Conservation (phyloP, 23 tunicate genomes). For the Corella eumyota region DNA sequence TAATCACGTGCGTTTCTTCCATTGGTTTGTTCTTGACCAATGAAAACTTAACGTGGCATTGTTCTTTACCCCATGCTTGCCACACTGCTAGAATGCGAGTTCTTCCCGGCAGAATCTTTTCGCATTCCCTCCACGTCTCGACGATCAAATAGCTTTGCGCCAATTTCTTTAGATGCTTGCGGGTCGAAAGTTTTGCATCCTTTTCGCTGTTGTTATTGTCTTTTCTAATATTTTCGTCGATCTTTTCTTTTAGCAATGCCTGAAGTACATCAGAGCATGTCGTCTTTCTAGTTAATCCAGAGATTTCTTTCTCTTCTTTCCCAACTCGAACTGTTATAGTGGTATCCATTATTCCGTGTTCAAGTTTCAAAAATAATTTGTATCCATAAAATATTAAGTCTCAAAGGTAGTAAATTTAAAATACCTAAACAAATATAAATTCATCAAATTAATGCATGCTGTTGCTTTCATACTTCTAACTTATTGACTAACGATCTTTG, state of each 20-base stretch:
- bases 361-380: too few species aligned
- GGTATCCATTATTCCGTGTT: too few species aligned
- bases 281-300: slow-evolving; percentile 73
- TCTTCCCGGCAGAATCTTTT: slow-evolving; percentile 72
- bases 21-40: slow-evolving; percentile 45
- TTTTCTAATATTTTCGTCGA: slow-evolving; percentile 7
- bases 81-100: slow-evolving; percentile 79
- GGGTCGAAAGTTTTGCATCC: slow-evolving; percentile 10
- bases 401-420: too few species aligned
- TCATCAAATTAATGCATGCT: too few species aligned
- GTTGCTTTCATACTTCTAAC: too few species aligned
- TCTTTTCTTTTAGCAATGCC: slow-evolving; percentile 68
- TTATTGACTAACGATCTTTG: too few species aligned
- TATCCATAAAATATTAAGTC: too few species aligned
- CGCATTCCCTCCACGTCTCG: slow-evolving; percentile 89
- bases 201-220: slow-evolving; percentile 7
- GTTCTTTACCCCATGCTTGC: slow-evolving; percentile 98
- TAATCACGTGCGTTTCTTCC: neutral
- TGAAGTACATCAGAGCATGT: slow-evolving; percentile 77
- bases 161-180: slow-evolving; percentile 34
- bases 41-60: slow-evolving; percentile 74
- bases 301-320: slow-evolving; percentile 61
- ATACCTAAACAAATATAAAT: too few species aligned
- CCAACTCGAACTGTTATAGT: slow-evolving; percentile 80
- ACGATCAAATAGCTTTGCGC: slow-evolving; percentile 79